phyloP scores from a whole-genome alignment of 2,113 vertebrate genomes.

The Tichodroma muraria region DNA sequence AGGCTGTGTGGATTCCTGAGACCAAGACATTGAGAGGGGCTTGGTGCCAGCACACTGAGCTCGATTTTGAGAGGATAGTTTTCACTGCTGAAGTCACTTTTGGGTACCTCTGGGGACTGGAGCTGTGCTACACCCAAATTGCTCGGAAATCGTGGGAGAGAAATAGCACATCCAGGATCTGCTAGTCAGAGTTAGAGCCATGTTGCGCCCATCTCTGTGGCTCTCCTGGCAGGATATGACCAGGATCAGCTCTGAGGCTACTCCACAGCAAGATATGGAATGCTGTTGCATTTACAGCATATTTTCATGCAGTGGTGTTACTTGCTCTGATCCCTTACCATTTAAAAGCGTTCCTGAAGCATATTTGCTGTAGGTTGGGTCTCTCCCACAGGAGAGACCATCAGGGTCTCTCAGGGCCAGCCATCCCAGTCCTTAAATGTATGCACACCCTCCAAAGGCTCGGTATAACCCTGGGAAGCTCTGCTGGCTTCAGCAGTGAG shows the following conservation, averaged over 20 bases:
- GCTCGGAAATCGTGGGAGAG: background rate
- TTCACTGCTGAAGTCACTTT: background rate
- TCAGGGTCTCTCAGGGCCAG: too few relatives aligned
- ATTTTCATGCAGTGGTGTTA: background rate
- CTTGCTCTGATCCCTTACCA: fast-evolving
- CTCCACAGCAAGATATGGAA: background rate
- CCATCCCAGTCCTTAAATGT: background rate
- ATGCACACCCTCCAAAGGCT: fast-evolving
- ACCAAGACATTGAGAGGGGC: background rate
- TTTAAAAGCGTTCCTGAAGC: background rate
- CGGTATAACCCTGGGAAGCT: background rate
- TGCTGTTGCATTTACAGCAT: background rate
- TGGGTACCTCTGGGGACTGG: background rate
- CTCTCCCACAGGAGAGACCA: background rate
- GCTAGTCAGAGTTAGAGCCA: background rate
- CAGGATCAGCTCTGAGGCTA: background rate
- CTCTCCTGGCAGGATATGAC: fast-evolving
- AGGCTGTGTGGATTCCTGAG: background rate
- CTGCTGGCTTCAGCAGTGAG: background rate
- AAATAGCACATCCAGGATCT: background rate
- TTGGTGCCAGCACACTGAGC: background rate
- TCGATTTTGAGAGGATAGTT: background rate
- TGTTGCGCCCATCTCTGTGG: fast-evolving
- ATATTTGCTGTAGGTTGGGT: background rate
- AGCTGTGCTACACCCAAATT: background rate